Evolutionary conservation across 1,140 invertebrate species (phyloP).

Genomic region (Drepana arcuata): DNA sequence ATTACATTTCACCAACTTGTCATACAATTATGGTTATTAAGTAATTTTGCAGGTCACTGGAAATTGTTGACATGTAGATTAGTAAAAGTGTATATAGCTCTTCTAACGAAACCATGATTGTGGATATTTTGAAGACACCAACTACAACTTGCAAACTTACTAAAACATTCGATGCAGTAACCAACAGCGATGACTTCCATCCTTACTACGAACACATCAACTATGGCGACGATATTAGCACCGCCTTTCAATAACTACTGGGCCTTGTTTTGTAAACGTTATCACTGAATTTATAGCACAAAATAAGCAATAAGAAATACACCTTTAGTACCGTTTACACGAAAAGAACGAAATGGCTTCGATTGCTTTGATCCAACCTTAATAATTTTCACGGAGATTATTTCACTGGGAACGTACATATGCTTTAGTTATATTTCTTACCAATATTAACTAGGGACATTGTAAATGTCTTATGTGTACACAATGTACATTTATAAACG

Average conservation of each 20-base stretch:
- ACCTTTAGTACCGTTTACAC: conserved; percentile 32
- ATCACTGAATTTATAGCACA: conserved; percentile 8
- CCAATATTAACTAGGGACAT: conserved; percentile 63
- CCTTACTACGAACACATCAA: conserved; percentile 45
- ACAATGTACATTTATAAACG: conserved; percentile 40
- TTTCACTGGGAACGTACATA: conserved; percentile 19
- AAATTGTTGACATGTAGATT: too few species aligned
- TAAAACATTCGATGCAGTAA: conserved; percentile 43
- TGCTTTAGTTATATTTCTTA: conserved; percentile 37
- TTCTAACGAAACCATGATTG: too few species aligned
- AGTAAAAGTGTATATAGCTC: too few species aligned
- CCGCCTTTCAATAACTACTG: conserved; percentile 22
- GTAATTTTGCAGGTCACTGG: too few species aligned
- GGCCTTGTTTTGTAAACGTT: conserved; percentile 12
- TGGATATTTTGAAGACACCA: conserved; percentile 51
- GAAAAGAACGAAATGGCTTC: conserved; percentile 59
- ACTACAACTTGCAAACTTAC: conserved; percentile 45
- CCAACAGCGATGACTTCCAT: conserved; percentile 48
- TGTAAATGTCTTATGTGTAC: conserved; percentile 58
- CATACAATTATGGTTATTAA: too few species aligned
- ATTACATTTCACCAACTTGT: too few species aligned
- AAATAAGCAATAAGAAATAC: conserved; percentile 16
- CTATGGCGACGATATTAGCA: conserved; percentile 51
- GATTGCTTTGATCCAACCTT: conserved; percentile 61
- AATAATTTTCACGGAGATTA: conserved; percentile 30